Base-by-base conservation (phyloP, 2,888 invertebrate genomes). In the Parelbella ahira region DNA sequence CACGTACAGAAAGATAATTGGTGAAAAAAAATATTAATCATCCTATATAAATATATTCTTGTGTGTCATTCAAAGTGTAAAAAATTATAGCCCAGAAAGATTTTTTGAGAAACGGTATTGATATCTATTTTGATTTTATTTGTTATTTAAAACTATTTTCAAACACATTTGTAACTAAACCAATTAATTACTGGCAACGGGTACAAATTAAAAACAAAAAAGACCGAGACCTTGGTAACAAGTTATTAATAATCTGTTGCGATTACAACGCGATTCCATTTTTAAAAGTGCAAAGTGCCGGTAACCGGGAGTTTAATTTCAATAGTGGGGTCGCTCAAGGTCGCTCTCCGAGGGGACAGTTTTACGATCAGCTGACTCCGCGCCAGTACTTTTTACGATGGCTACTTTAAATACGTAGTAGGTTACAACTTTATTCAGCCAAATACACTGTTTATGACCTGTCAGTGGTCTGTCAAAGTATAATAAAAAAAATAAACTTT, bases 301-400 rank as follows among this genome's bases (percentile, higher is more conserved):
- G 82, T 86, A 76, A 84, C 84, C 84, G 61, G 62, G 66, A 69
- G 70, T 71, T 82, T 81, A 80, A 81, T 84, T 84, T 86, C 80
- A 84, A 86, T 86, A 86, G 86, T 86, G 83, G 83, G 84, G 84
- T 82, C 80, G 69, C 61, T 74, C 84, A 83, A 83, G 83, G 86
- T 77, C 82, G 67, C 61, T 68, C 68, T 64, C 71, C 60, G 73
- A 77, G 82, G 83, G 83, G 82, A 83, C 82, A 75, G 64, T 79
- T 69, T 72, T 73, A 76, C 68, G 78, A 83, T 84, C 84, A 82
- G 81, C 82, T 83, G 82, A 67, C 73, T 65, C 58, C 61, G 51
- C 58, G 46, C 51, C 46, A 43, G 39, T 44, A 39, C 41, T 45
- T 50, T 50, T 30, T 49, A 33, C 36, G 34, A 24, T 29, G 24